These are phyloP conservation scores for Actenoides lindsayi DNA, from an alignment of 2,113 vertebrate genomes.

Conservation along the genomic window DNA sequence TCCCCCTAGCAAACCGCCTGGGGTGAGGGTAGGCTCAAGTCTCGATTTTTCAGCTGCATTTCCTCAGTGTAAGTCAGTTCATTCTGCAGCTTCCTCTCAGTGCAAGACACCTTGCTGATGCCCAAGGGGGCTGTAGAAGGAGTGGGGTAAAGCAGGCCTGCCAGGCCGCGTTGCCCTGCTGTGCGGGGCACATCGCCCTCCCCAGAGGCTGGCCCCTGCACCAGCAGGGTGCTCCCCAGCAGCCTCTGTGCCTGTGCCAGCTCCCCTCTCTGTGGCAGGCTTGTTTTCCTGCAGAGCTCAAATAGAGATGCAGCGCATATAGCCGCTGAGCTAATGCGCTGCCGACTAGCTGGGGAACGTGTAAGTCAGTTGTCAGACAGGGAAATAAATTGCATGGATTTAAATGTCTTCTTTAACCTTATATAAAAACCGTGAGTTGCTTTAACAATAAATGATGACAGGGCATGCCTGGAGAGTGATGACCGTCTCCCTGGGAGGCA, in stretches of 20 bases:
- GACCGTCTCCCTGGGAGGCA: background rate
- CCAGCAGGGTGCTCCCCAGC: background rate
- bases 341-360: constrained; percentile 51
- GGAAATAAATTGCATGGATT: constrained; percentile 54
- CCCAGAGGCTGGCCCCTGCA: rapidly evolving
- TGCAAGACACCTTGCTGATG: background rate
- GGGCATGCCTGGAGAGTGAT: constrained; percentile 22
- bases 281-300: constrained; percentile 59
- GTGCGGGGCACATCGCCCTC: background rate
- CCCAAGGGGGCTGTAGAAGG: background rate
- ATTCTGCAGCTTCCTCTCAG: background rate
- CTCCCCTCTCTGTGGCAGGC: constrained; percentile 35
- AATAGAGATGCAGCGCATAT: constrained; percentile 55
- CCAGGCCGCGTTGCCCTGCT: background rate
- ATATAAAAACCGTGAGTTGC: constrained; percentile 30
- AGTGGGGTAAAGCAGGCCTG: background rate
- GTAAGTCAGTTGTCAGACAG: constrained; percentile 37
- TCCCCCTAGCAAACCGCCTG: background rate
- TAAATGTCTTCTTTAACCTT: constrained; percentile 61
- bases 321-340: constrained; percentile 36
- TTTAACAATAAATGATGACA: constrained; percentile 52
- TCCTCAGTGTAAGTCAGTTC: background rate
- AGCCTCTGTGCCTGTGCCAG: constrained; percentile 20
- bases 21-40: background rate
- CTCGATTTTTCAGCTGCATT: background rate